Conservation (phyloP, 2,113 vertebrate genomes). For the Henicopernis longicauda region DNA sequence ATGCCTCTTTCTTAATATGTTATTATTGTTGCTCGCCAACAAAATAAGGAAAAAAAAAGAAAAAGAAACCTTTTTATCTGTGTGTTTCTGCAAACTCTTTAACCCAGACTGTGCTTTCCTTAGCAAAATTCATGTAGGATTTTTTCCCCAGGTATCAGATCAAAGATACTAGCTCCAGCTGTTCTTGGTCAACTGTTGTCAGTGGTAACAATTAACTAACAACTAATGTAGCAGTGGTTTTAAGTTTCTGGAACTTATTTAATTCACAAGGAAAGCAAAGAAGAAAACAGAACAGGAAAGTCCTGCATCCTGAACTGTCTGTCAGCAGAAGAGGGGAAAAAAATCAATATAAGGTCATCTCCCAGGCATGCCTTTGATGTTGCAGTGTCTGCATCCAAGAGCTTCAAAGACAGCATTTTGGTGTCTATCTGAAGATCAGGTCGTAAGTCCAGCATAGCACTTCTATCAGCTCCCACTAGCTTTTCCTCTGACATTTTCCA, state of each 20-base stretch:
- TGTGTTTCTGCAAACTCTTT: not conserved
- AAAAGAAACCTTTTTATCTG: not conserved
- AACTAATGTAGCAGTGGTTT: not conserved
- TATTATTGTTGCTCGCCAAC: not conserved
- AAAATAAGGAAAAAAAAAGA: not conserved
- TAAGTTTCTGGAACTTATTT: not conserved
- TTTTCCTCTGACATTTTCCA: not conserved
- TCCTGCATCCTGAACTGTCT: not conserved
- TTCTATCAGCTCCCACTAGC: not conserved
- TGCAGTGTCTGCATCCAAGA: not conserved
- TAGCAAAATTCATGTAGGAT: not conserved
- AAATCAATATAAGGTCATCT: not conserved
- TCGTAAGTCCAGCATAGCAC: not conserved
- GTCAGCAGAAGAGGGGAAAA: not conserved
- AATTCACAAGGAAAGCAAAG: not conserved
- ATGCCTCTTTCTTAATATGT: not conserved
- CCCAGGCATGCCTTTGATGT: not conserved
- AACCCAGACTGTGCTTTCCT: not conserved
- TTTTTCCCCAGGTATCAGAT: not conserved
- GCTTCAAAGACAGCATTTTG: not conserved
- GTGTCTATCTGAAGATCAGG: not conserved
- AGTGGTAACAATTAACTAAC: not conserved
- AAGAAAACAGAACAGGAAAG: not conserved
- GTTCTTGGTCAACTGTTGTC: not conserved
- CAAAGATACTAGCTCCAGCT: not conserved